Conservation (phyloP, 2,888 invertebrate species). For the Pseudoips prasinana region DNA sequence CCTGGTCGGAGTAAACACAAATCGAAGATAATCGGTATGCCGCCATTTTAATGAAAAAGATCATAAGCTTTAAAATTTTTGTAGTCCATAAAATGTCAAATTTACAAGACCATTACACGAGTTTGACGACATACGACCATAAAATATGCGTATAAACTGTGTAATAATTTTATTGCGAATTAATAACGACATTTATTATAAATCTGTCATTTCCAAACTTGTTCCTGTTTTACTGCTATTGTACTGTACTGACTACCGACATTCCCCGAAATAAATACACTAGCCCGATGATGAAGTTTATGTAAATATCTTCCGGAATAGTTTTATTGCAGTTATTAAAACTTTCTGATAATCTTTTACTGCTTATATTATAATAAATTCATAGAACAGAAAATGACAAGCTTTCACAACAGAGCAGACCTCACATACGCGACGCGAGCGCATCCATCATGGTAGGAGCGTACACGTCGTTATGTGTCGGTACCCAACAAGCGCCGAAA, state of each 20-base stretch:
- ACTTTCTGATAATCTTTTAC: too few relatives aligned
- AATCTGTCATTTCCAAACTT: conserved; percentile 30
- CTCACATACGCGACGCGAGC: conserved; percentile 56
- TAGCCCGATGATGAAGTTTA: neutral
- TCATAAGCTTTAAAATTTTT: conserved; percentile 42
- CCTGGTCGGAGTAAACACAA: conserved; percentile 20
- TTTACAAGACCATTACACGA: conserved; percentile 54
- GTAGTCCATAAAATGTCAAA: conserved; percentile 52
- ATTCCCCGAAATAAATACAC: too few relatives aligned
- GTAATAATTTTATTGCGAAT: conserved; percentile 55
- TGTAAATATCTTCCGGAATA: conserved; percentile 13
- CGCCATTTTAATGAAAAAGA: conserved; percentile 41
- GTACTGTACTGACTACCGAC: too few relatives aligned
- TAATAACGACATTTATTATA: conserved; percentile 50
- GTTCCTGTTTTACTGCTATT: conserved; percentile 29
- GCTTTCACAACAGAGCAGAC: conserved; percentile 52
- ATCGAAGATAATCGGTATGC: conserved; percentile 24
- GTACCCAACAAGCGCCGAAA: conserved; percentile 72
- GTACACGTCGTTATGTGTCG: conserved; percentile 63
- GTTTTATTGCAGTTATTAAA: conserved; percentile 5
- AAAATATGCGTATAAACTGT: conserved; percentile 49
- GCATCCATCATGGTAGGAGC: conserved; percentile 77
- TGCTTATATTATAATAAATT: conserved; percentile 20
- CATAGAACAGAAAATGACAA: conserved; percentile 33
- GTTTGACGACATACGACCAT: conserved; percentile 47